Percentiles rank a stretch among this genome's conserved stretches.
phyloP scores from a whole-genome alignment of 2,113 vertebrate species.

The Apus apus region DNA sequence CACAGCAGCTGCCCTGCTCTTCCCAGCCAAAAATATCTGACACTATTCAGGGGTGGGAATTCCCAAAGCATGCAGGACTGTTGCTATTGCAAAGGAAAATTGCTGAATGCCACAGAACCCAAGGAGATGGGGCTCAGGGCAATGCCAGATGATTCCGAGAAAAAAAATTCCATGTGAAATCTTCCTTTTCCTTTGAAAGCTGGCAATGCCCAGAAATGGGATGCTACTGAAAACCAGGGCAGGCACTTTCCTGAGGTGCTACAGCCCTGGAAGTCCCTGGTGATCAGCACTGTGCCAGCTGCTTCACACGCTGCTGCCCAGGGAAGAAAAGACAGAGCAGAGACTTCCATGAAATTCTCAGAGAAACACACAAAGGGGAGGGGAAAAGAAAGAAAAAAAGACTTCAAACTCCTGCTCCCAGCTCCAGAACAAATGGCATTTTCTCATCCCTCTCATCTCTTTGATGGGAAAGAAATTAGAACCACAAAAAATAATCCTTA shows the following conservation, averaged over 20 bases:
- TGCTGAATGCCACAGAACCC: neutral
- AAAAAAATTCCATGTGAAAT: neutral
- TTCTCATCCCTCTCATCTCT: constrained; percentile 50
- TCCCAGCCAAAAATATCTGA: neutral
- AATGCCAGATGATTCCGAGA: neutral
- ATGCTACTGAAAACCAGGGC: neutral
- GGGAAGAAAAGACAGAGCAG: neutral
- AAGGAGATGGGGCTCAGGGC: neutral
- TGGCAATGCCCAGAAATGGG: neutral
- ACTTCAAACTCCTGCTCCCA: constrained; percentile 17
- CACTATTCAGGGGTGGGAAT: neutral
- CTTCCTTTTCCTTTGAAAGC: neutral
- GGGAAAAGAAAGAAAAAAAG: neutral
- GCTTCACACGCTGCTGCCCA: neutral
- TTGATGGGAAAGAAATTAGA: constrained; percentile 61
- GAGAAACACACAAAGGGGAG: neutral
- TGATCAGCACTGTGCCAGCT: neutral
- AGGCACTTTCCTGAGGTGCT: neutral
- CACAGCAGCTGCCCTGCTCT: neutral
- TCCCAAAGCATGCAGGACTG: neutral
- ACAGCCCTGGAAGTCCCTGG: neutral
- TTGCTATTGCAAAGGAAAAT: neutral
- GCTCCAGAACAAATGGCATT: constrained; percentile 55
- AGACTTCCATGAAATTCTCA: neutral
- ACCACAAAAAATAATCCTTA: constrained; percentile 35